Percentiles rank a stretch among this genome's conserved stretches.
These are phyloP conservation scores for Microtus montanus DNA, from an alignment of 2,113 vertebrate genomes.

Conservation along the genomic window DNA sequence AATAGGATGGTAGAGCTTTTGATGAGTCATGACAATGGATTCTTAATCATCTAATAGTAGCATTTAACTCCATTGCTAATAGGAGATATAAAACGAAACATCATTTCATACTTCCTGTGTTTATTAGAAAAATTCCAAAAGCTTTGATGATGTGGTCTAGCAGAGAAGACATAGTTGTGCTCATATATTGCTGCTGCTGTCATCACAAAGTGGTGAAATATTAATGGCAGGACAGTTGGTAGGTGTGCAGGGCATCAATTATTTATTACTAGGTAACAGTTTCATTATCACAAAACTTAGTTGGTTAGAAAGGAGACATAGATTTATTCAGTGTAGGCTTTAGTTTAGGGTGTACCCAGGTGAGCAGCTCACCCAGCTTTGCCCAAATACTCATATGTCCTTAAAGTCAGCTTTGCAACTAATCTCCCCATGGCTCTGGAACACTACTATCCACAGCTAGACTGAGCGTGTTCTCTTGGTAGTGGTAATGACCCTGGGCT, in stretches of 20 bases:
- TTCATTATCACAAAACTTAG: neutral
- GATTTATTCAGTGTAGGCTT: neutral
- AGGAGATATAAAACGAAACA: neutral
- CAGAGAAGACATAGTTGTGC: neutral
- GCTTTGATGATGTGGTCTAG: neutral
- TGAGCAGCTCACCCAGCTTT: neutral
- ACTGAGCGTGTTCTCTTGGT: neutral
- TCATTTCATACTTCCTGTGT: neutral
- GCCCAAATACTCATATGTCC: neutral
- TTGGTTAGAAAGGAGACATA: neutral
- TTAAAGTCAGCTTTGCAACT: neutral
- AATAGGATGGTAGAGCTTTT: neutral
- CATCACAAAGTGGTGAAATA: neutral
- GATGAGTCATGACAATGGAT: neutral
- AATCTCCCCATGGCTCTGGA: neutral
- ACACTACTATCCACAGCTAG: neutral
- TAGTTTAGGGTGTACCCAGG: neutral
- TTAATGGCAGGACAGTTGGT: neutral
- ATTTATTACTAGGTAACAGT: neutral
- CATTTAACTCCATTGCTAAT: neutral
- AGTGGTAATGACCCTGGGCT: neutral
- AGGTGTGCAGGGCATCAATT: neutral
- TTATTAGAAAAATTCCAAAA: neutral
- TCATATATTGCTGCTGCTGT: neutral
- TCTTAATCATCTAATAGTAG: neutral